Conservation (phyloP, 1,140 invertebrate species). For the Tetramorium parvispinum region DNA sequence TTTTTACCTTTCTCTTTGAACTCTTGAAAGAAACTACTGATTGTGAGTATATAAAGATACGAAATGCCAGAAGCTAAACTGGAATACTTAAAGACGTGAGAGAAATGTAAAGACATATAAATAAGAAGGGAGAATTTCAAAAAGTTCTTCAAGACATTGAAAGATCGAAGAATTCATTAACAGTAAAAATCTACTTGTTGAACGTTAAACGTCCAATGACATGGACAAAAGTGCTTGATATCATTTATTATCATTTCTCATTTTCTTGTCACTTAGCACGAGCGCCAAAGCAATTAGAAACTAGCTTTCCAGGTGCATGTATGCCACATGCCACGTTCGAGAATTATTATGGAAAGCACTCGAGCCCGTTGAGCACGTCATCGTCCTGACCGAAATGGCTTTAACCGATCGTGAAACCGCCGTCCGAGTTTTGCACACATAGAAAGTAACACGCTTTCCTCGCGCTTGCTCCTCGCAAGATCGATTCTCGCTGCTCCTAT, state of each 20-base stretch:
- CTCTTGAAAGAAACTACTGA: neutral
- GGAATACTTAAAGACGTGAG: neutral
- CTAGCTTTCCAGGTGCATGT: constrained; percentile 41
- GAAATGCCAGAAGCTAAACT: constrained; percentile 3
- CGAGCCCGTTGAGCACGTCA: constrained; percentile 69
- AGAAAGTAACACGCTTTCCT: constrained; percentile 82
- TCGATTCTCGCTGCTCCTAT: constrained; percentile 57
- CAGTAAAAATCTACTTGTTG: neutral
- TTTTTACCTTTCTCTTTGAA: neutral
- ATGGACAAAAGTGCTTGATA: neutral
- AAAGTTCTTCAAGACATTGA: neutral
- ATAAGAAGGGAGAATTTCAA: neutral
- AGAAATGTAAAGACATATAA: neutral
- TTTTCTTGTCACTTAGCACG: constrained; percentile 29
- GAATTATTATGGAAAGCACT: constrained; percentile 69
- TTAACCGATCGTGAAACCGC: constrained; percentile 70
- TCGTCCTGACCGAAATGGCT: constrained; percentile 70
- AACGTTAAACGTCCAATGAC: neutral
- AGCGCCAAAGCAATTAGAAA: constrained; percentile 48
- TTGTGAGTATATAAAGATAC: neutral
- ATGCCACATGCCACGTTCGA: constrained; percentile 34
- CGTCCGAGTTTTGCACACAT: constrained; percentile 72
- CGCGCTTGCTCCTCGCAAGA: constrained; percentile 51
- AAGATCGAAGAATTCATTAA: neutral
- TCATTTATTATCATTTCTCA: neutral